Conservation (phyloP, 1,140 invertebrate genomes). For the Capitella teleta region DNA sequence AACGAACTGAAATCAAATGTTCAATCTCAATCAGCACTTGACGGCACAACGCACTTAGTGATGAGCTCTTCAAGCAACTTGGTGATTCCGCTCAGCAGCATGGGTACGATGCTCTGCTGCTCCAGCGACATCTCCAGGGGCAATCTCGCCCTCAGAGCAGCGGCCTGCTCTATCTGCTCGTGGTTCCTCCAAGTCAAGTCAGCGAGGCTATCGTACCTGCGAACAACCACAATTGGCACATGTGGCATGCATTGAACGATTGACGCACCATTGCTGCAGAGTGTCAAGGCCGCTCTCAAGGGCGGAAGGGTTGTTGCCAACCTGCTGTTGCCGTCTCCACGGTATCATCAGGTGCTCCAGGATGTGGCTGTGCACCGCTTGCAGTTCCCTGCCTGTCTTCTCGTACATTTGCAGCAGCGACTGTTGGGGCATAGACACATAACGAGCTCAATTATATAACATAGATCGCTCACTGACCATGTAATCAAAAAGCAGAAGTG, state of each 20-base stretch:
- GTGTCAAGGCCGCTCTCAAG: slow-evolving; percentile 68
- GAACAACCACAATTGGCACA: too few species aligned
- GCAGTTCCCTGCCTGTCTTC: slow-evolving; percentile 57
- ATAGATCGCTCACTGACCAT: too few species aligned
- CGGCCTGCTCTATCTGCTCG: slow-evolving; percentile 70
- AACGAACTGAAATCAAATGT: slow-evolving; percentile 80
- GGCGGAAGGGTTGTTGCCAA: slow-evolving; percentile 77
- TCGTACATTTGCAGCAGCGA: slow-evolving; percentile 67
- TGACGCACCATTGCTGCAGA: slow-evolving; percentile 72
- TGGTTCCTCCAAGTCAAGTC: slow-evolving; percentile 79
- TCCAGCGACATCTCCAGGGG: slow-evolving; percentile 48
- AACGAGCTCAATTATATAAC: too few species aligned
- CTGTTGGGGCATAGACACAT: too few species aligned
- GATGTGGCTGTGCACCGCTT: slow-evolving; percentile 63
- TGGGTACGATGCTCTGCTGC: slow-evolving; percentile 51
- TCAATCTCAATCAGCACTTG: too few species aligned
- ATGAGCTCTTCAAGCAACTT: slow-evolving; percentile 72
- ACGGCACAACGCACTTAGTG: slow-evolving; percentile 56
- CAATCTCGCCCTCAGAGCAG: slow-evolving; percentile 54
- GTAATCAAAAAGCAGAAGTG: too few species aligned
- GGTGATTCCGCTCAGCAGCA: slow-evolving; percentile 59
- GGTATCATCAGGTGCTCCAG: slow-evolving; percentile 79
- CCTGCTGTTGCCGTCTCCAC: slow-evolving; percentile 88
- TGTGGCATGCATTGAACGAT: too few species aligned
- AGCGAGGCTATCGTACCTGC: slow-evolving; percentile 75